A percentile compares a stretch with the other conserved stretches of the same genome.
These are phyloP conservation scores for Bicyclus anynana DNA, from an alignment of 1,140 invertebrate species.

Conservation along the genomic window DNA sequence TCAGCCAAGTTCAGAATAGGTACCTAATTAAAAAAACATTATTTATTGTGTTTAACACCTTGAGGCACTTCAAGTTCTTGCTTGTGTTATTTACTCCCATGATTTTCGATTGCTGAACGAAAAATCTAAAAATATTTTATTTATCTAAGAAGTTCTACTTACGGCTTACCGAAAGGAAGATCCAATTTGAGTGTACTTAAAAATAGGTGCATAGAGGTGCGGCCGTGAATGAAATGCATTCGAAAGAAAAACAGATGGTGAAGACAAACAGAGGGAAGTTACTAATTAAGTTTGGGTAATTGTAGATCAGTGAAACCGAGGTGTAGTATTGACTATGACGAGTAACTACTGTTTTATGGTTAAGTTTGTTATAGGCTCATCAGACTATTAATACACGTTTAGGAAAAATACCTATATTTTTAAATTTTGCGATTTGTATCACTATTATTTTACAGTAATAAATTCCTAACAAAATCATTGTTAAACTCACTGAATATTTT, in stretches of 20 bases:
- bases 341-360: neutral
- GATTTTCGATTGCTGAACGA: neutral
- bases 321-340: neutral
- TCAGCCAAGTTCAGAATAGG: too few relatives aligned
- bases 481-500: too few relatives aligned
- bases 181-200: slow-evolving; percentile 12
- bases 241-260: slow-evolving; percentile 25
- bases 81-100: too few relatives aligned
- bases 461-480: too few relatives aligned
- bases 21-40: too few relatives aligned
- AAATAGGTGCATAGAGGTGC: slow-evolving; percentile 1
- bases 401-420: too few relatives aligned
- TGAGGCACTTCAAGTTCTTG: too few relatives aligned
- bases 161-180: slow-evolving; percentile 2
- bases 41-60: too few relatives aligned
- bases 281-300: slow-evolving; percentile 24
- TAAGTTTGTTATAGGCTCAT: too few relatives aligned
- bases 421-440: too few relatives aligned
- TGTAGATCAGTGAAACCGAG: slow-evolving; percentile 10
- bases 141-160: neutral
- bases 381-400: too few relatives aligned
- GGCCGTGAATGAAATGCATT: slow-evolving; percentile 10
- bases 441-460: too few relatives aligned
- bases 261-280: slow-evolving; percentile 22
- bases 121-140: slow-evolving; percentile 10